Percentiles rank a stretch among this genome's conserved stretches.
phyloP scores from a whole-genome alignment of 1,140 invertebrate species.

The Drosophila paulistorum region DNA sequence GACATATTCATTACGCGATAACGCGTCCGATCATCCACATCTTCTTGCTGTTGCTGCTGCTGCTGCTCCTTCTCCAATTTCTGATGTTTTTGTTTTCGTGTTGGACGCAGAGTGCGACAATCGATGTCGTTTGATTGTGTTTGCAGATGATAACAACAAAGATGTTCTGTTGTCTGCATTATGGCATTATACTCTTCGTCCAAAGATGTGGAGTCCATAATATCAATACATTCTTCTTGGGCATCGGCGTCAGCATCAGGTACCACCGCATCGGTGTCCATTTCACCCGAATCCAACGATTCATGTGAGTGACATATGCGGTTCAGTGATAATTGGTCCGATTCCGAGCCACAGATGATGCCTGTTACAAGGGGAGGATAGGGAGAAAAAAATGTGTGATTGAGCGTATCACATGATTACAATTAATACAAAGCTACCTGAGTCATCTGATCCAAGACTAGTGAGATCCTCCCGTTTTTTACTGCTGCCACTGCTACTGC shows the following conservation, averaged over 20 bases:
- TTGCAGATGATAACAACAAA: slow-evolving; percentile 65
- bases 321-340: slow-evolving; percentile 83
- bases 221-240: slow-evolving; percentile 83
- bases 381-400: slow-evolving; percentile 18
- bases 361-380: slow-evolving; percentile 71
- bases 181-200: slow-evolving; percentile 76
- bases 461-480: slow-evolving; percentile 87
- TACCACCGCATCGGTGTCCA: slow-evolving; percentile 84
- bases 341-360: slow-evolving; percentile 90
- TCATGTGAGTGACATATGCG: slow-evolving; percentile 86
- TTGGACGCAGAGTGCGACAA: slow-evolving; percentile 67
- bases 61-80: slow-evolving; percentile 7
- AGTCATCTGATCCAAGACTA: slow-evolving; percentile 93
- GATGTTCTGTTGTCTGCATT: slow-evolving; percentile 70
- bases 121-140: slow-evolving; percentile 55
- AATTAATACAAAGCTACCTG: slow-evolving; percentile 83
- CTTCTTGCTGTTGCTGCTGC: slow-evolving; percentile 6
- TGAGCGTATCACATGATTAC: slow-evolving; percentile 60
- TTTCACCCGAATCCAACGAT: slow-evolving; percentile 88
- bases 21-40: slow-evolving; percentile 56
- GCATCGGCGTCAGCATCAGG: slow-evolving; percentile 61
- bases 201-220: slow-evolving; percentile 81
- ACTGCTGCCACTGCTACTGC: slow-evolving; percentile 63
- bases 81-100: slow-evolving; percentile 65
- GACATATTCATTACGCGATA: slow-evolving; percentile 82